These are phyloP conservation scores for Neopelma chrysocephalum DNA, from an alignment of 2,797 vertebrate genomes.

Conservation along the genomic window DNA sequence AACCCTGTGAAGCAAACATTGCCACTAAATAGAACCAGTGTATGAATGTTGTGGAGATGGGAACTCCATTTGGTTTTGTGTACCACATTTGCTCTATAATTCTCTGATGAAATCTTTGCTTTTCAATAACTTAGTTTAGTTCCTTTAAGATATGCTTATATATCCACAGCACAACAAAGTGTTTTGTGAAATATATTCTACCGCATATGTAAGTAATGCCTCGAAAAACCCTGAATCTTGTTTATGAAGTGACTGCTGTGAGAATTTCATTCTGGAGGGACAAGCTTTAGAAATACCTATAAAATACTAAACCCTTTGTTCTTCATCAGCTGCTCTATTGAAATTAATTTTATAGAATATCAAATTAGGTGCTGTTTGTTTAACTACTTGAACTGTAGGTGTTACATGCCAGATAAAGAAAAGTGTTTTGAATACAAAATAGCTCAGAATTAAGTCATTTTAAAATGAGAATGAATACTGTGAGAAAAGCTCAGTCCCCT, in stretches of 20 bases:
- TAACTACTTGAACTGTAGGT: slow-evolving; percentile 50
- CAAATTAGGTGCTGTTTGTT: slow-evolving; percentile 48
- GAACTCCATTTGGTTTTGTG: not conserved
- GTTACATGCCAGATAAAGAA: slow-evolving; percentile 39
- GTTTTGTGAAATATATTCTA: slow-evolving; percentile 29
- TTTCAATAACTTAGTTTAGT: not conserved
- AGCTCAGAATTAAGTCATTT: slow-evolving; percentile 52
- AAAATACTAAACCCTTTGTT: not conserved
- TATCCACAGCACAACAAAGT: not conserved
- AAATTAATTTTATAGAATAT: slow-evolving; percentile 41
- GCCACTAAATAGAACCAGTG: not conserved
- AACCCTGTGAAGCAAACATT: not conserved
- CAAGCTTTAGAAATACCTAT: not conserved
- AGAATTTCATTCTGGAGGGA: not conserved
- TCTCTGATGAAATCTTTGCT: not conserved
- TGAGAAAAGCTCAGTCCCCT: slow-evolving; percentile 34
- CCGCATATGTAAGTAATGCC: not conserved
- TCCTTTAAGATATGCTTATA: not conserved
- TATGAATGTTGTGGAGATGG: not conserved
- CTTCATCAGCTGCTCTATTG: not conserved
- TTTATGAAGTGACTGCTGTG: not conserved
- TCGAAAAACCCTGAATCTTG: not conserved
- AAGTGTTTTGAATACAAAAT: slow-evolving; percentile 51
- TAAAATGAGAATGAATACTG: slow-evolving; percentile 31
- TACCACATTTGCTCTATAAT: not conserved